phyloP scores from a whole-genome alignment of 2,113 vertebrate species.

The Heptranchias perlo region DNA sequence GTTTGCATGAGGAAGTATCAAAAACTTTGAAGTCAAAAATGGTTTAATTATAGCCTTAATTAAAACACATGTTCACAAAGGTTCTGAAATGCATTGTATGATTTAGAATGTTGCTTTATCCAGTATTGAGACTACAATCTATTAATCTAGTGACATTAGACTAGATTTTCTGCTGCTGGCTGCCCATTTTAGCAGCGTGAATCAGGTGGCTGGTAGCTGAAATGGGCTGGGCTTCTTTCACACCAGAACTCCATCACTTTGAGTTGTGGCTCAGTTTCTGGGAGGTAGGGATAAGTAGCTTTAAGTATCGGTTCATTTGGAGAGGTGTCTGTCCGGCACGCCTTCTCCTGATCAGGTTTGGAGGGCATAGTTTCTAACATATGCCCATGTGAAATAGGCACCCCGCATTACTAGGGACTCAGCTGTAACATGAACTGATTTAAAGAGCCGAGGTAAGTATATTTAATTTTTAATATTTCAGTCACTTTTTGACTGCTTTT shows the following conservation, averaged over 20 bases:
- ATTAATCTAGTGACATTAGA: background rate
- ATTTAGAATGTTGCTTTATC: background rate
- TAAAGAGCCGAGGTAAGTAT: background rate
- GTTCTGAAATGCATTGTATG: background rate
- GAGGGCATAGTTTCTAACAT: background rate
- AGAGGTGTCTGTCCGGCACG: background rate
- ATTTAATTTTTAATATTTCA: background rate
- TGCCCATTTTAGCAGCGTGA: background rate
- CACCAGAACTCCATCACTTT: background rate
- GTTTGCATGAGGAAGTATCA: background rate
- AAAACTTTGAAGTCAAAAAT: background rate
- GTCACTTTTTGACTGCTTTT: background rate
- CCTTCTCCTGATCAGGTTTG: background rate
- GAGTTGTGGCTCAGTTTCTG: background rate
- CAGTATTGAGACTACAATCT: background rate
- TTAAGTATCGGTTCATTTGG: background rate
- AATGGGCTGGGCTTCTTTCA: background rate
- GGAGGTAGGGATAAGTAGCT: background rate
- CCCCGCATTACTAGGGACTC: background rate
- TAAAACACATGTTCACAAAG: background rate
- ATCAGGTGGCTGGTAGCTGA: background rate
- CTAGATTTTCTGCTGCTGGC: background rate
- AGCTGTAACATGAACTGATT: background rate
- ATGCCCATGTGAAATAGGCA: background rate
- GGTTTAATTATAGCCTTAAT: background rate